Base-by-base conservation (phyloP, 2,113 vertebrate genomes). In the Brachyhypopomus occidentalis region DNA sequence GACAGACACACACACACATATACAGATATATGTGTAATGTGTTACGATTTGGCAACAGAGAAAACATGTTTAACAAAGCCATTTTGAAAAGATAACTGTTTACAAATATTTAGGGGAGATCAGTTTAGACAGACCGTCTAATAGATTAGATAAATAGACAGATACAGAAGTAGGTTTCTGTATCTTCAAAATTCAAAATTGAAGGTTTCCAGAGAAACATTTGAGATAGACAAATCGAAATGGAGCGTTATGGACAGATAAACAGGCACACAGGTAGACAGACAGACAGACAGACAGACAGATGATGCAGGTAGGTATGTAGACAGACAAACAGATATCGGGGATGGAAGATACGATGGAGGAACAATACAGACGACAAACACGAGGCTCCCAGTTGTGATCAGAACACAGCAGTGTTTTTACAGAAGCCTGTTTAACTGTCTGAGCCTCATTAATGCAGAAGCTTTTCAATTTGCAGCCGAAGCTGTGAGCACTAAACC, bases 381-480 rank as follows among this genome's bases (percentile, higher is more conserved):
- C 66, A 41, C 48, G 38, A 17, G 2, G 62, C 70, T 25, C 20
- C 25, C n/a, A 52, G 70, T 77, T 45, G 6, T 11, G 55, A 70
- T 64, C 52, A 45, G 77, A 23, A 69, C 38, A 20, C 66, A 69
- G 76, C 74, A 74, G 79, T 45, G 27, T 72, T n/a, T 76, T 83
- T 79, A 83, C 60, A 84, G 79, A 82, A 77, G 62, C 48, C 76
- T 56, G 52, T 64, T 84, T 84, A 86, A 84, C 79, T 86, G 85
- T 71, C 55, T 41, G 66, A 82, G 73, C 75, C 77, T 86, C 83
- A 86, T 86, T 86, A 84, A 84, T 72, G 83, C 83, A 69, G 80
- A 79, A 79, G 81, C 77, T 85, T 85, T 83, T 85, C 84, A 85
- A 83, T 80, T 83, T 85, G 73, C 81, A 85, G 84, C 77, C 80